A percentile compares a stretch with the other conserved stretches of the same genome.
Evolutionary conservation across 2,113 vertebrate genomes (phyloP).

Genomic region (Notothenia coriiceps): DNA sequence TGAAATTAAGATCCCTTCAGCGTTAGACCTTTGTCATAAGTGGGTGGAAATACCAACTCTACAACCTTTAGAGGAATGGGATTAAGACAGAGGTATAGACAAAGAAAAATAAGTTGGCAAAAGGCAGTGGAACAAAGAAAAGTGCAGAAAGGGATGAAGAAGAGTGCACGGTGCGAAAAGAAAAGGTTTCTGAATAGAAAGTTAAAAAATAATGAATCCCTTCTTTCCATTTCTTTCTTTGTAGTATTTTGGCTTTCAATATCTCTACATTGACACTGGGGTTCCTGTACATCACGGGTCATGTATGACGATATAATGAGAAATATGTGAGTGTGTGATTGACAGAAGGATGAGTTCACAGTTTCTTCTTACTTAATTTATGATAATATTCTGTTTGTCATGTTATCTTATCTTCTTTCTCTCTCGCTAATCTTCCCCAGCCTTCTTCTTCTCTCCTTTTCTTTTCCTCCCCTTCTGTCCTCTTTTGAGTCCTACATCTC

Average conservation of each 20-base stretch:
- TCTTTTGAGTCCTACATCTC: conserved; percentile 14
- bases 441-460: background rate
- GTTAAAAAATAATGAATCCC: background rate
- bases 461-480: background rate
- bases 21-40: conserved; percentile 55
- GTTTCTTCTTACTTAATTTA: conserved; percentile 24
- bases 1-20: conserved; percentile 49
- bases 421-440: background rate
- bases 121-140: background rate
- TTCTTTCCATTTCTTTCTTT: conserved; percentile 5
- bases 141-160: background rate
- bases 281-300: background rate
- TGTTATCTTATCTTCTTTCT: background rate
- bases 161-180: background rate
- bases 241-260: background rate
- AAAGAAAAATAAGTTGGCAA: conserved; percentile 5
- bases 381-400: conserved; percentile 27
- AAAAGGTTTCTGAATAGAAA: background rate
- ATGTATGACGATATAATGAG: conserved; percentile 28
- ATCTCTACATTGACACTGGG: background rate
- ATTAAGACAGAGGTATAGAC: conserved; percentile 33
- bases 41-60: conserved; percentile 48
- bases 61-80: conserved; percentile 28
- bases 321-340: background rate
- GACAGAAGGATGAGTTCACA: conserved; percentile 7